Base-by-base conservation (phyloP, 1,140 invertebrate genomes). In the Rhysida immarginata region DNA sequence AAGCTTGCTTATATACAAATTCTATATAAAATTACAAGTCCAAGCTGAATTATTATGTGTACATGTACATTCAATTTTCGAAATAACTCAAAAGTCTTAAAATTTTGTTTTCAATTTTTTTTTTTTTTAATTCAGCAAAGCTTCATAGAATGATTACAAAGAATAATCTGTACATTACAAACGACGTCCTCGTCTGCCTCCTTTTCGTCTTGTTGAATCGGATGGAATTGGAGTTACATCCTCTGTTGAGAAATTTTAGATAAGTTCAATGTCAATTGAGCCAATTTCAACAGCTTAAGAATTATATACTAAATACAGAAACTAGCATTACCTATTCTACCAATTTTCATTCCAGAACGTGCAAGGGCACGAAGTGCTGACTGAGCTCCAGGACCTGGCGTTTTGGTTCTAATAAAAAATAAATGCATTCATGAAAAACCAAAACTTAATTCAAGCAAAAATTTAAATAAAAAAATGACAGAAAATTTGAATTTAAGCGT, bases 151-250 rank as follows among this genome's bases (percentile, higher is more conserved):
- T 57, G 11, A 48, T 13, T 25, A 53, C 18, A 24, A 1, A n/a
- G n/a, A n/a, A n/a, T n/a, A n/a, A n/a, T n/a, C n/a, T n/a, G n/a
- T n/a, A n/a, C n/a, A n/a, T n/a, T 96, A 99, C 79, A 99, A 81
- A 77, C 96, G 83, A 73, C 96, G 85, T 80, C 96, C 96, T 77
- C 96, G 84, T 68, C 96, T 83, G 79, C 96, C 96, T 70, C 96
- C 96, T 86, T 99, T 99, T 79, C 95, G 92, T 68, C 96, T 83
- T 20, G 95, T 99, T 27, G 89, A 89, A 74, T 99, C 96, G 57
- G 94, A 96, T 67, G 96, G 96, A 74, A 99, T 96, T 16, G 96
- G 96, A 11, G 96, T 99, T 0, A 99, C 96, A 80, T 99, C 96
- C 75, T 81, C 79, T 71, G 69, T 25, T 68, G 66, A 64, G 61